Base-by-base conservation (phyloP, 1,140 invertebrate species). In the Oreohelix idahoensis region DNA sequence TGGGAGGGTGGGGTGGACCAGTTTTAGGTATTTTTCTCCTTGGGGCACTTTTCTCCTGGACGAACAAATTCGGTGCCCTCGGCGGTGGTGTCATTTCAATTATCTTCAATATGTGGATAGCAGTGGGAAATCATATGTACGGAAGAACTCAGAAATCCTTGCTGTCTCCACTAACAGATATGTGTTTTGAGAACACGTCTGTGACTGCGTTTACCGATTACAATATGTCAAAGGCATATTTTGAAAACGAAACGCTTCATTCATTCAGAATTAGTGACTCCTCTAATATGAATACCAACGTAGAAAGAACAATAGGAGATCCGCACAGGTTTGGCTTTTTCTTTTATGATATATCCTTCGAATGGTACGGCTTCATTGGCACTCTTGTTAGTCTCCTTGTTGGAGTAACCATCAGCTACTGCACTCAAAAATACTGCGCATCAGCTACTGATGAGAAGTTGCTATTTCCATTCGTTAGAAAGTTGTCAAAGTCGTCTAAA, bases 1-100 rank as follows among this genome's bases (percentile, higher is more conserved):
- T 95, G 96, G 0, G 97, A 97, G 11, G 94, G 98, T 84, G 97
- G 98, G 89, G 96, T 97, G 0, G 96, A 20, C 69, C 79, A 10
- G 29, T 81, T 13, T 32, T 71, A 15, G 79, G 79, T 1, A 39
- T 71, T 1, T 81, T 81, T 36, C 96, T 4, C 96, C 96, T 63
- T 95, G 97, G 70, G 96, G 97, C 85, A 95, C 87, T 96, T 96
- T 1, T 95, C 96, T 0, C 42, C 93, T 97, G 0, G 96, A 95
- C 95, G 95, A 90, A 82, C 49, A 63, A 73, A 39, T 77, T 70
- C 17, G 73, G 71, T 5, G 58, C 58, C 17, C 4, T 69, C 0
- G 15, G 36, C 13, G 81, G 73, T 4, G 58, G 32, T 20, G 20
- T 66, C 15, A 26, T 70, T 38, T 63, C 51, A 0, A 4, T 79